Conservation (phyloP, 2,797 vertebrate genomes). For the Anabacerthia variegaticeps region DNA sequence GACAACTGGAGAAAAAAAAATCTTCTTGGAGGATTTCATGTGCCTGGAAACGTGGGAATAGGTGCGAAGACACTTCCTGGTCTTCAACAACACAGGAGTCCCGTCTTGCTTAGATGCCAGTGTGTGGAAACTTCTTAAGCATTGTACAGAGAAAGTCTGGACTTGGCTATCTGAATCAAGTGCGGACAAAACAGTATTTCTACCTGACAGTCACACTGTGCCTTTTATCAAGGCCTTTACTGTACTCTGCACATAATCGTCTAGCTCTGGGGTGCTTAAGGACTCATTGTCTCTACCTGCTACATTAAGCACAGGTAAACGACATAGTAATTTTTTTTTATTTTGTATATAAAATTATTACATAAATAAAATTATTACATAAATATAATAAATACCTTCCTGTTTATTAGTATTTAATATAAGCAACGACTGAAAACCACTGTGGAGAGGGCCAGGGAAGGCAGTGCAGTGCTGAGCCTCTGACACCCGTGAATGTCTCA, state of each 20-base stretch:
- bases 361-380: not conserved
- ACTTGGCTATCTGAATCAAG: not conserved
- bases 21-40: not conserved
- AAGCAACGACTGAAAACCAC: not conserved
- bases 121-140: not conserved
- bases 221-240: not conserved
- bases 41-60: not conserved
- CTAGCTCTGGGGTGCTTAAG: not conserved
- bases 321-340: not conserved
- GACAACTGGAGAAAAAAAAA: not conserved
- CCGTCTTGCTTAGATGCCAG: not conserved
- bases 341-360: not conserved
- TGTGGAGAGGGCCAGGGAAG: no score
- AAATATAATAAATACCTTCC: not conserved
- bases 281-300: not conserved
- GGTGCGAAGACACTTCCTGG: not conserved
- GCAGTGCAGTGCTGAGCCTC: not conserved
- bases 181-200: not conserved
- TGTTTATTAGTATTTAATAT: not conserved
- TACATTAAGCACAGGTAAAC: not conserved
- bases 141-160: not conserved
- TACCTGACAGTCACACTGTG: not conserved
- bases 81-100: not conserved
- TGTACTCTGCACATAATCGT: not conserved
- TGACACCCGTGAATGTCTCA: accelerated